A percentile compares a stretch with the other conserved stretches of the same genome.
Conservation (phyloP, 2,888 invertebrate species). For the Mycogona germanica region DNA sequence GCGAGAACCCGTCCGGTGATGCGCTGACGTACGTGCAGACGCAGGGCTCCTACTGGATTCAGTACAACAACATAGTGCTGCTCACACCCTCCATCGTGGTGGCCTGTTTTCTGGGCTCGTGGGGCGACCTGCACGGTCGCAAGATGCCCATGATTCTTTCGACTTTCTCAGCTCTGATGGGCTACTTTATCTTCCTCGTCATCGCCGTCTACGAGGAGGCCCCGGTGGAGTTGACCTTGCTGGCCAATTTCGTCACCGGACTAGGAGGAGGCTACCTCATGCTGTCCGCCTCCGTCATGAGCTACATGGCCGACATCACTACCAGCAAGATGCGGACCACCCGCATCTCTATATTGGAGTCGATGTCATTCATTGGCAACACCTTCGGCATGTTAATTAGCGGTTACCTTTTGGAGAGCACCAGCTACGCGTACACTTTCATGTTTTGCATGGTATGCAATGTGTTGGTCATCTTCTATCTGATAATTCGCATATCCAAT, state of each 20-base stretch:
- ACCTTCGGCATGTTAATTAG: conserved; percentile 9
- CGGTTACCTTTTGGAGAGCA: conserved; percentile 9
- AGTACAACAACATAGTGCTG: conserved; percentile 13
- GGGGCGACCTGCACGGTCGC: conserved; percentile 36
- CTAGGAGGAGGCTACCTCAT: conserved; percentile 11
- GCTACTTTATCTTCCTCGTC: conserved; percentile 29
- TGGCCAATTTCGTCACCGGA: conserved; percentile 10
- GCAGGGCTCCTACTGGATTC: conserved; percentile 14
- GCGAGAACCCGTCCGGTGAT: conserved; percentile 2
- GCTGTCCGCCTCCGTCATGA: conserved; percentile 11
- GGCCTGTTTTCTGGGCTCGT: conserved; percentile 18
- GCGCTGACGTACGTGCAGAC: conserved; percentile 6
- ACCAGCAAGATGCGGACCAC: conserved; percentile 3
- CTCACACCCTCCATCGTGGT: conserved; percentile 10
- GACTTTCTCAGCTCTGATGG: conserved; percentile 32
- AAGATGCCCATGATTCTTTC: conserved; percentile 37
- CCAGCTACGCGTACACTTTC: conserved; percentile 31
- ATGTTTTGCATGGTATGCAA: conserved; percentile 29
- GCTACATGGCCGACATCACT: conserved; percentile 11
- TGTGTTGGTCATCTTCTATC: conserved; percentile 32
- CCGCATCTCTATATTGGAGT: conserved; percentile 13
- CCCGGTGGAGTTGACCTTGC: neutral
- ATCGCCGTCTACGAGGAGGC: conserved; percentile 27
- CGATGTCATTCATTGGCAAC: conserved; percentile 12
- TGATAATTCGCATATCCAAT: conserved; percentile 27